A percentile compares a stretch with the other conserved stretches of the same genome.
Conservation (phyloP, 1,140 invertebrate genomes). For the Holotrichia oblita region DNA sequence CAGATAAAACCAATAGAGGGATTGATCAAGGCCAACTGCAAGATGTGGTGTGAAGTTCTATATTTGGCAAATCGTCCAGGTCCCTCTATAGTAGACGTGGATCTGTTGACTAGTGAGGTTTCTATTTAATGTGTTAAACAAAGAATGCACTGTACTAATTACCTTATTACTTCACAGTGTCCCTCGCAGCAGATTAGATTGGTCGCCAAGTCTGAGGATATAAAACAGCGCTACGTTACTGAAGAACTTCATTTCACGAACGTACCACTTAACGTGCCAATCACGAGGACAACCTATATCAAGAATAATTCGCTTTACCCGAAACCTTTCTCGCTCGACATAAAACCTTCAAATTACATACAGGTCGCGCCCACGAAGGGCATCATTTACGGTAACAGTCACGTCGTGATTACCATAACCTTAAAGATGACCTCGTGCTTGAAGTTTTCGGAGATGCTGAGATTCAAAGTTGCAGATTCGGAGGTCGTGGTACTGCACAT, state of each 20-base stretch:
- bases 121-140: too few relatives aligned
- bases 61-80: not conserved
- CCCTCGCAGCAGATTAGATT: not conserved
- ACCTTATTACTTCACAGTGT: too few relatives aligned
- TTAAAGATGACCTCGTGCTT: not conserved
- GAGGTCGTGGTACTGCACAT: too few relatives aligned
- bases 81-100: not conserved
- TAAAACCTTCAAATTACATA: too few relatives aligned
- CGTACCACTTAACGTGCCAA: conserved; percentile 35
- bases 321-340: too few relatives aligned
- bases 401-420: conserved; percentile 37
- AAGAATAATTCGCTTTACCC: not conserved
- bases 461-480: conserved; percentile 28
- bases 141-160: too few relatives aligned
- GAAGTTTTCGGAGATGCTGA: conserved; percentile 39
- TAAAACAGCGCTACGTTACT: not conserved
- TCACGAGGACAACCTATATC: not conserved
- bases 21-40: not conserved
- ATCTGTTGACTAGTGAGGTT: not conserved
- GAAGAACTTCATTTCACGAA: too few relatives aligned
- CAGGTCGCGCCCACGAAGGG: too few relatives aligned
- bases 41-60: not conserved
- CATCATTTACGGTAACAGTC: too few relatives aligned
- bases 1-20: too few relatives aligned
- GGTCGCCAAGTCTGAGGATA: not conserved